A percentile compares a stretch with the other conserved stretches of the same genome.
Evolutionary conservation across 2,888 invertebrate species (phyloP).

Genomic region (Parnassius smintheus): DNA sequence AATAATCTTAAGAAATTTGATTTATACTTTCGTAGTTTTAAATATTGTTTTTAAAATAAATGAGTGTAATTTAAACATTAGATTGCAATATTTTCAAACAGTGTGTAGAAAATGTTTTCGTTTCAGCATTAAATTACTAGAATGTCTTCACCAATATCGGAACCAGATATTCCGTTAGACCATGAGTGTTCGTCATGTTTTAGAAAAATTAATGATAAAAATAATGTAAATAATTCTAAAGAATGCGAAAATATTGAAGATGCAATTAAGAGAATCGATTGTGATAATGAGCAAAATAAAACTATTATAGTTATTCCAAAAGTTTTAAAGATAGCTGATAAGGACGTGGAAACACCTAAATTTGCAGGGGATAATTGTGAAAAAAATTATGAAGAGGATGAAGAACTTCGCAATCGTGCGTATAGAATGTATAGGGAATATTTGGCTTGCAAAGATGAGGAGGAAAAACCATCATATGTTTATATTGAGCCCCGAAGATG

Average conservation of each 20-base stretch:
- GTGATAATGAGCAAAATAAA: constrained; percentile 2
- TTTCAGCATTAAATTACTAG: background rate
- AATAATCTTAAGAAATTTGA: no score
- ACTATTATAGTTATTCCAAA: constrained; percentile 1
- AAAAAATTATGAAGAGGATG: constrained; percentile 6
- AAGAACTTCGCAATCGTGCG: constrained; percentile 15
- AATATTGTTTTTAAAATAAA: no score
- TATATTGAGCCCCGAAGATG: constrained; percentile 9
- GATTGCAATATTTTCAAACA: no score
- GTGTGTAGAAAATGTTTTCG: background rate
- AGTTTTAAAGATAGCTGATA: constrained; percentile 18
- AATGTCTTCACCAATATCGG: background rate
- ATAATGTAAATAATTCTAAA: background rate
- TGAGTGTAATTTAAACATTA: no score
- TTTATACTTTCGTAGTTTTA: no score
- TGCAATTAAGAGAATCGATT: background rate
- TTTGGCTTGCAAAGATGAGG: constrained; percentile 6
- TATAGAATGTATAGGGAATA: constrained; percentile 19
- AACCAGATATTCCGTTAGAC: background rate
- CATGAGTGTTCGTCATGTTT: background rate
- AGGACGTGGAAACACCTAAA: constrained; percentile 17
- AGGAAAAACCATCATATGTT: constrained; percentile 9
- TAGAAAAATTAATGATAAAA: background rate
- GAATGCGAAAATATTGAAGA: background rate
- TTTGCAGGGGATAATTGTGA: background rate